phyloP scores from a whole-genome alignment of 1,140 invertebrate species.

The Drosophila guanche region DNA sequence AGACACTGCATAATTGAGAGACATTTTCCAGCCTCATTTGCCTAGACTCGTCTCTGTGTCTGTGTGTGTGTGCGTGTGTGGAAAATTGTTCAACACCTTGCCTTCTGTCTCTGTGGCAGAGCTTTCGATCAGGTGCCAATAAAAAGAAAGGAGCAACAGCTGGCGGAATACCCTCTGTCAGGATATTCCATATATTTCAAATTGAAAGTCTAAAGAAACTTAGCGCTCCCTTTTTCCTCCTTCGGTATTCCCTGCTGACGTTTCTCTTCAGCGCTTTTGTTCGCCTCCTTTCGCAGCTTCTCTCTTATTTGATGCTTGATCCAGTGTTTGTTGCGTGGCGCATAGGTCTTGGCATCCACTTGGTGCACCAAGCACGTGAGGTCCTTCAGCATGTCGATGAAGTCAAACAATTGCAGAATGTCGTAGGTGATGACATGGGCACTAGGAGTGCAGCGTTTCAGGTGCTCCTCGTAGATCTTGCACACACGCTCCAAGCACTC shows the following conservation, averaged over 20 bases:
- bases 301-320: not conserved
- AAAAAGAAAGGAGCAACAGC: no score
- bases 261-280: no score
- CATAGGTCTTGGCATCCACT: not conserved
- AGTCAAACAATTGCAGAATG: not conserved
- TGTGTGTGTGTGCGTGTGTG: slow-evolving; percentile 28
- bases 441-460: not conserved
- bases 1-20: slow-evolving; percentile 64
- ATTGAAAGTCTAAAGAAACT: no score
- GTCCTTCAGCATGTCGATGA: not conserved
- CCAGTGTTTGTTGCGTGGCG: not conserved
- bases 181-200: no score
- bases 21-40: slow-evolving; percentile 69
- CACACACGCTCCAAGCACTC: slow-evolving; percentile 1
- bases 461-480: slow-evolving; percentile 1
- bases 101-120: slow-evolving; percentile 31
- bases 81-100: slow-evolving; percentile 68
- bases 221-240: no score
- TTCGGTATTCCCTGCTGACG: no score
- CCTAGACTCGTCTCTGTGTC: slow-evolving; percentile 30
- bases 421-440: not conserved
- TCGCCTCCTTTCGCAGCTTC: no score
- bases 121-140: no score
- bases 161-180: no score
- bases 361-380: slow-evolving; percentile 3